Evolutionary conservation across 1,140 invertebrate genomes (phyloP), one percentile per base, ranked within the genome.

Genomic region (Parasteatoda tepidariorum): DNA sequence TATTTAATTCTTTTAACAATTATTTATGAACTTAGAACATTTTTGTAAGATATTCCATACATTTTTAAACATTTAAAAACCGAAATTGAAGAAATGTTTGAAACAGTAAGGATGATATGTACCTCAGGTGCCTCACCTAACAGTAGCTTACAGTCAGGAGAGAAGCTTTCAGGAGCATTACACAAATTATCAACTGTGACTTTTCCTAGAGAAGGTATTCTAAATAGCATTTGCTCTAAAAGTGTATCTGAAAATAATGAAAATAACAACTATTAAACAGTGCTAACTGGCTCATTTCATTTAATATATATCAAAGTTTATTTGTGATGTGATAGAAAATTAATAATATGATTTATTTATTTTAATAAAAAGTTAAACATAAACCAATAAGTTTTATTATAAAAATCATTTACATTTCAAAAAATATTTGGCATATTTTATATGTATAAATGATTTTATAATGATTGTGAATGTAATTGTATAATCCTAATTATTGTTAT

Each of bases 101-200:
- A 48, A 24, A 28, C 57, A n/a, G 18, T 59, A 59, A 22, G 13
- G 33, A 71, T 31, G 15, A 3, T 9, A 28, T 84, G 88, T 87
- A 95, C 94, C 91, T 98, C 97, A 0, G 97, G 94, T 18, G 95
- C 92, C 92, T 98, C 95, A 2, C 97, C 97, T 18, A 99, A 90
- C 38, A 92, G 89, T 88, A 89, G 89, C 84, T 89, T 89, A 64
- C 91, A 91, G 87, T 92, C 92, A 3, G 95, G 97, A 33, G 97
- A 97, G 90, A 98, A 99, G 48, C 95, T 95, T 90, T 99, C 97
- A 0, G 97, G 93, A 9, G 94, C 93, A 88, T 96, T 97, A 85
- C 93, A 93, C 15, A 99, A 89, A 86, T 93, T 93, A 86, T 97
- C 93, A 13, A 92, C 90, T 31, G 94, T 92, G 4, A 90, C 88